Conservation (phyloP, 2,888 invertebrate genomes). For the Sinelater perroti region DNA sequence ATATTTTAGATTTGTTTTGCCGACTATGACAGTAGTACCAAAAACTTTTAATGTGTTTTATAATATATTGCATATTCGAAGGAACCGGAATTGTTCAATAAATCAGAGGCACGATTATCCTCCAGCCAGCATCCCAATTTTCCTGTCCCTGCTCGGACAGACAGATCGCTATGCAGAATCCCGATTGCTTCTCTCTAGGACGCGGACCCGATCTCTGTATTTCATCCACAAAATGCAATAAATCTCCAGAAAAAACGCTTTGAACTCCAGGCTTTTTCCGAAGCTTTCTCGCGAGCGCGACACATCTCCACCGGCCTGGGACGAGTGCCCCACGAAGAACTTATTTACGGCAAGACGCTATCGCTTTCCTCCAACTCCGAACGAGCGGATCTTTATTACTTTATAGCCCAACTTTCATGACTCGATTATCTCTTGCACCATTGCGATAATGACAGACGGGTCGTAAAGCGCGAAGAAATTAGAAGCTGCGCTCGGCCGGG, state of each 20-base stretch:
- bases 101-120: constrained; percentile 12
- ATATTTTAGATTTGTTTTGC: no score
- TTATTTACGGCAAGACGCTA: constrained; percentile 8
- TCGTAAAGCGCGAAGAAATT: constrained; percentile 9
- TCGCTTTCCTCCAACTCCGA: constrained; percentile 13
- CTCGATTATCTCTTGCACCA: constrained; percentile 17
- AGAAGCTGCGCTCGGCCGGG: constrained; percentile 4
- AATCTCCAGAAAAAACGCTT: no score
- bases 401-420: constrained; percentile 14
- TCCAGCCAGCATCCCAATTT: constrained; percentile 23
- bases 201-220: not conserved
- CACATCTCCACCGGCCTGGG: no score
- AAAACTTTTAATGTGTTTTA: no score
- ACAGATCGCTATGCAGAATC: constrained; percentile 18
- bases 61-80: no score
- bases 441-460: constrained; percentile 12
- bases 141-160: constrained; percentile 21
- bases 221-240: not conserved
- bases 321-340: constrained; percentile 10
- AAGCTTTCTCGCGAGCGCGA: no score
- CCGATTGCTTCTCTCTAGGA: constrained; percentile 16
- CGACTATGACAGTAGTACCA: no score
- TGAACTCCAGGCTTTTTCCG: no score
- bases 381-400: constrained; percentile 11
- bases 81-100: constrained; percentile 2